These are phyloP conservation scores for Tangara arthus DNA, from an alignment of 2,797 vertebrate genomes.

Conservation along the genomic window DNA sequence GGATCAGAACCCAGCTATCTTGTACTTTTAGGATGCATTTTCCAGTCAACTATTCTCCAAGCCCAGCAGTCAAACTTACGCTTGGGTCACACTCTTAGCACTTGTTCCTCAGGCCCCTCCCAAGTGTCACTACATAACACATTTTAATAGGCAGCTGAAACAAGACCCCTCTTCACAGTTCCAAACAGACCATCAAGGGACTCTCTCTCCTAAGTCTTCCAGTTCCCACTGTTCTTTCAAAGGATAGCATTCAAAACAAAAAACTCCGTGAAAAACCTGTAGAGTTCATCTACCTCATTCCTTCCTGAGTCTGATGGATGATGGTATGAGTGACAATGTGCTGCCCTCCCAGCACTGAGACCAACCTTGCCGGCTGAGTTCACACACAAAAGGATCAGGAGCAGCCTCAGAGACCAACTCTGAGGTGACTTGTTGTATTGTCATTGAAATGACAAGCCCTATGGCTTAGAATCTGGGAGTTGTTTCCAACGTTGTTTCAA, in stretches of 20 bases:
- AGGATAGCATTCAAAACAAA: background rate
- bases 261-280: background rate
- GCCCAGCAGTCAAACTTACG: background rate
- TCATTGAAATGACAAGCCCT: constrained; percentile 30
- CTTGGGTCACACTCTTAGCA: background rate
- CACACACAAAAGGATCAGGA: background rate
- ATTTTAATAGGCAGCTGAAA: background rate
- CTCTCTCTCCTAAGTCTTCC: background rate
- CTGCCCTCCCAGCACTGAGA: background rate
- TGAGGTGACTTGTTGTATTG: background rate
- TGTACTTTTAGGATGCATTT: background rate
- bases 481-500: background rate
- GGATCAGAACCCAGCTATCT: background rate
- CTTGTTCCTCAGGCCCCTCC: background rate
- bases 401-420: constrained; percentile 1
- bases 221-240: background rate
- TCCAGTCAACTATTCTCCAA: background rate
- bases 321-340: accelerated
- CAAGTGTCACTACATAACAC: background rate
- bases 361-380: background rate
- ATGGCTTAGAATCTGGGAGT: background rate
- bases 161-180: background rate
- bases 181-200: background rate
- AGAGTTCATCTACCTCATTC: background rate
- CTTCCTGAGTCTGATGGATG: background rate